Conservation (phyloP, 1,140 invertebrate genomes). For the Eupristina koningsbergeri region DNA sequence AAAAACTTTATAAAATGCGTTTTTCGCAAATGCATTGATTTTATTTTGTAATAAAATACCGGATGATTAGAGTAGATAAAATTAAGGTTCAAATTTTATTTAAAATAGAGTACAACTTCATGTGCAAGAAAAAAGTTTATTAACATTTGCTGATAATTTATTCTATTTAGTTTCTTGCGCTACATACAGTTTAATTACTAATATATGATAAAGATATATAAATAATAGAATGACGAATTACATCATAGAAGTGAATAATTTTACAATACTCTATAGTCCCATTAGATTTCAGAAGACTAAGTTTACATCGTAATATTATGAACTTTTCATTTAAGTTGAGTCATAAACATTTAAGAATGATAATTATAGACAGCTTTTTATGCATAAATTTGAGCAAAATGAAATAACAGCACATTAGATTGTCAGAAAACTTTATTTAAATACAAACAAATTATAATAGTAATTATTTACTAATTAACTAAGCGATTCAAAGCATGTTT, state of each 20-base stretch:
- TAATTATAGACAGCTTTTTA: background rate
- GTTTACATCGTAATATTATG: background rate
- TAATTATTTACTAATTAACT: background rate
- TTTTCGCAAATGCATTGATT: background rate
- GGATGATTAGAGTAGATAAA: background rate
- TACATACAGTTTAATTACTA: background rate
- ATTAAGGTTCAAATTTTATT: background rate
- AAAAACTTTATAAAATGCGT: background rate
- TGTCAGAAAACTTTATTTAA: background rate
- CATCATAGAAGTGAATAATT: background rate
- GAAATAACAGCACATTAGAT: background rate
- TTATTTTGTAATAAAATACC: background rate
- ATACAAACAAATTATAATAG: background rate
- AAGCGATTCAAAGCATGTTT: background rate
- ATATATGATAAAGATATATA: background rate
- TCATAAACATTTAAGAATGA: background rate
- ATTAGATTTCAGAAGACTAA: background rate
- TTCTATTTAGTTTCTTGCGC: background rate
- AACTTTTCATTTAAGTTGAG: background rate
- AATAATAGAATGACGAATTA: background rate
- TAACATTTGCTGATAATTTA: background rate
- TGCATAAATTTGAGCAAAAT: background rate
- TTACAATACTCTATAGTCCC: background rate
- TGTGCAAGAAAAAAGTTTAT: background rate
- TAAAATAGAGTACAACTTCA: background rate